phyloP scores from a whole-genome alignment of 2,797 vertebrate species.

The Chaetodon trifasciatus region DNA sequence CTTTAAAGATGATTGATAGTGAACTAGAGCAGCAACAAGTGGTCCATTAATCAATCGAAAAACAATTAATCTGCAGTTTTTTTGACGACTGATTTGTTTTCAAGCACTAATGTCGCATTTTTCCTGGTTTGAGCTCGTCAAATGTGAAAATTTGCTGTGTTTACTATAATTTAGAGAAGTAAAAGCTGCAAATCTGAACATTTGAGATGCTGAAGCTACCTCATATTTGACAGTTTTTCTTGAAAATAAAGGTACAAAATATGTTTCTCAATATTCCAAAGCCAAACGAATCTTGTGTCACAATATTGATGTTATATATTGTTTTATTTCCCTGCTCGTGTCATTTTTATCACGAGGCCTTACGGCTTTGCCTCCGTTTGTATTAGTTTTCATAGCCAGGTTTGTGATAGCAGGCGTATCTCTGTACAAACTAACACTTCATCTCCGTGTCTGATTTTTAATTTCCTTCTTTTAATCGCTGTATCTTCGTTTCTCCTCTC shows the following conservation, averaged over 20 bases:
- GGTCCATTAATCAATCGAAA: background rate
- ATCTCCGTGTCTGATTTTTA: background rate
- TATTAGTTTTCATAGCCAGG: background rate
- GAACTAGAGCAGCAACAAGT: background rate
- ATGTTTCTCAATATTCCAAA: too few relatives aligned
- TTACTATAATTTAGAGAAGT: background rate
- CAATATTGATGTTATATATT: background rate
- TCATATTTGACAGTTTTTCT: background rate
- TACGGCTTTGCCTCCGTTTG: background rate
- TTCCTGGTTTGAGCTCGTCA: background rate
- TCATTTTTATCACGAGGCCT: background rate
- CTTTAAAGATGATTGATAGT: background rate
- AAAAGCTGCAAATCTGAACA: background rate
- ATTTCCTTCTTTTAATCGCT: background rate
- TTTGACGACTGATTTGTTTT: background rate
- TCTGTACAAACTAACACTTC: background rate
- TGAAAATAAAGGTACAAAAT: background rate
- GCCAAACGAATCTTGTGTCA: background rate
- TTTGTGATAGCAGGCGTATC: background rate
- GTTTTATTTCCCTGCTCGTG: background rate
- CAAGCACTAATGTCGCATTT: background rate
- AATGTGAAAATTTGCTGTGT: background rate
- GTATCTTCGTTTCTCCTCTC: background rate
- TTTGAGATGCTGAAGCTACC: background rate
- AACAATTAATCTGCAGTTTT: background rate